Conservation (phyloP, 2,888 invertebrate species). For the Synanthedon formicaeformis region DNA sequence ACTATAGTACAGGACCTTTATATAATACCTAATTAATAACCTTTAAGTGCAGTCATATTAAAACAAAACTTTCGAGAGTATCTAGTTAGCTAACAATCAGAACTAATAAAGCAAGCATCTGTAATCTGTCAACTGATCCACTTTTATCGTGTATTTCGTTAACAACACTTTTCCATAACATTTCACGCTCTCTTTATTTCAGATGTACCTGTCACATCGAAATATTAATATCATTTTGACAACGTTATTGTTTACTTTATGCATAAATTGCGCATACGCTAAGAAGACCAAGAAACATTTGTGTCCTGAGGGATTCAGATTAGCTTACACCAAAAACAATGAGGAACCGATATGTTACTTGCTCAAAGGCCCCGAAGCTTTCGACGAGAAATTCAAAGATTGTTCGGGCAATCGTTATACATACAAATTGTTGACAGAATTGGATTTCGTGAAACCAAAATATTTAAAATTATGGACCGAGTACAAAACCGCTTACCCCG, state of each 20-base stretch:
- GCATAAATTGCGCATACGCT: too few species aligned
- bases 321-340: slow-evolving; percentile 23
- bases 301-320: slow-evolving; percentile 51
- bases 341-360: slow-evolving; percentile 37
- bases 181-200: not conserved
- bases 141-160: not conserved
- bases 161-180: not conserved
- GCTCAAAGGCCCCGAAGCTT: slow-evolving; percentile 47
- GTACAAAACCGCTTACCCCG: slow-evolving; percentile 46
- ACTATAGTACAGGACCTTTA: too few species aligned
- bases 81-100: too few species aligned
- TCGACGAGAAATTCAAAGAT: slow-evolving; percentile 39
- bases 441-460: slow-evolving; percentile 30
- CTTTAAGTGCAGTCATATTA: too few species aligned
- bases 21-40: too few species aligned
- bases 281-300: not conserved
- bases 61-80: too few species aligned
- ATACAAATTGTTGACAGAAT: slow-evolving; percentile 26
- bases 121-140: too few species aligned
- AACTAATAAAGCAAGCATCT: too few species aligned
- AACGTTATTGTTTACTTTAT: too few species aligned
- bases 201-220: not conserved
- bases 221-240: not conserved
- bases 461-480: slow-evolving; percentile 47
- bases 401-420: slow-evolving; percentile 51